These are phyloP conservation scores for Grallaria varia DNA, from an alignment of 2,113 vertebrate genomes.

Conservation along the genomic window DNA sequence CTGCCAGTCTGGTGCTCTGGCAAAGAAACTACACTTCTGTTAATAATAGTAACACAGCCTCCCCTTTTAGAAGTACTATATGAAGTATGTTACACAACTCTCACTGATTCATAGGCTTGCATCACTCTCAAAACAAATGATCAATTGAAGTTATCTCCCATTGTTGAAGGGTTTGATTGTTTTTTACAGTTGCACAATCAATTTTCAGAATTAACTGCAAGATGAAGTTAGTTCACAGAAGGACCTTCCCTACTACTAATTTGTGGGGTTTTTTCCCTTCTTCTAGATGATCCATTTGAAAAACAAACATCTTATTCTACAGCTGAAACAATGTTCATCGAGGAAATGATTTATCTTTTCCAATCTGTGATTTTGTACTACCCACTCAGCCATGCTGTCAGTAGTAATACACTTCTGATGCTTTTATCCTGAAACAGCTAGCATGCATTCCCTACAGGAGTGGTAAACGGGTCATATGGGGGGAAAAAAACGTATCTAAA, in stretches of 20 bases:
- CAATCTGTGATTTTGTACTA: background rate
- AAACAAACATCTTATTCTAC: background rate
- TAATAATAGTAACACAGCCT: constrained; percentile 32
- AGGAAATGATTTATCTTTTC: background rate
- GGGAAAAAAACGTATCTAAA: background rate
- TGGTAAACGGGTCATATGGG: background rate
- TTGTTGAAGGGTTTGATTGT: background rate
- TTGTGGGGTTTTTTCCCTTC: background rate
- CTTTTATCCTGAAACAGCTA: background rate
- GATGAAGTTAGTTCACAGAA: background rate
- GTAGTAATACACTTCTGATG: background rate
- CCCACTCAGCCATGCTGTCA: background rate
- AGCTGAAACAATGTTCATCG: background rate
- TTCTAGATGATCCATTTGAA: background rate
- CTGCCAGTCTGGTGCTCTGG: background rate
- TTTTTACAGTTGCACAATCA: background rate
- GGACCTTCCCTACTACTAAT: background rate
- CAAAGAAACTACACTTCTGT: background rate
- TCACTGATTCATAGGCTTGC: constrained; percentile 9
- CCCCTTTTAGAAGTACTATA: constrained; percentile 35
- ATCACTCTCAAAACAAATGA: constrained; percentile 43
- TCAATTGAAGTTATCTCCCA: constrained; percentile 1
- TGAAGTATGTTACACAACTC: constrained; percentile 13
- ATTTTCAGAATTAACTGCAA: background rate
- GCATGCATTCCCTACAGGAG: background rate